phyloP scores from a whole-genome alignment of 2,888 invertebrate genomes.

The Drosophila niveifrons region DNA sequence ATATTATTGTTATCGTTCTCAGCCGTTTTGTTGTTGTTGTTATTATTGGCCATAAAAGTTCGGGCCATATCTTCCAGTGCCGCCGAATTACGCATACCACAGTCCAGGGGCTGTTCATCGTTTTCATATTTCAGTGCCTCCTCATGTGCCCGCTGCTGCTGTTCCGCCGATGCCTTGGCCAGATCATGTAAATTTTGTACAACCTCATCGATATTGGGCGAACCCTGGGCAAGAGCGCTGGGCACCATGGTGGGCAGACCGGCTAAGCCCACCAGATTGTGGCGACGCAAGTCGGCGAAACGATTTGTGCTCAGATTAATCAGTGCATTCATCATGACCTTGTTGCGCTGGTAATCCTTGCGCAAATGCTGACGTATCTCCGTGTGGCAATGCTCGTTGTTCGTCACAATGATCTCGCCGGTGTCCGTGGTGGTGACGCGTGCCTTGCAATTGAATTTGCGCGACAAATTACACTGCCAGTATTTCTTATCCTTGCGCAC shows the following conservation, averaged over 20 bases:
- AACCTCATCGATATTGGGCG: constrained; percentile 71
- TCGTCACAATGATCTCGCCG: constrained; percentile 84
- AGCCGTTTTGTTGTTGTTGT: constrained; percentile 24
- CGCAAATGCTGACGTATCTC: constrained; percentile 85
- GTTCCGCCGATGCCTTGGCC: constrained; percentile 70
- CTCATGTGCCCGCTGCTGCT: constrained; percentile 45
- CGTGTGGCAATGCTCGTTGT: constrained; percentile 86
- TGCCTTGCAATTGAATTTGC: constrained; percentile 86
- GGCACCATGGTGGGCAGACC: constrained; percentile 63
- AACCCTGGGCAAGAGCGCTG: constrained; percentile 47
- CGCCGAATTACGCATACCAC: constrained; percentile 68
- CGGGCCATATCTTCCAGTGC: constrained; percentile 67
- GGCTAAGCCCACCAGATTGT: constrained; percentile 58
- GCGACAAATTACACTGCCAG: constrained; percentile 86
- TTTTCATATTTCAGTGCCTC: constrained; percentile 58
- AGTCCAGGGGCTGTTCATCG: constrained; percentile 75
- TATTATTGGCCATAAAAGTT: constrained; percentile 52
- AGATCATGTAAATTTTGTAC: constrained; percentile 73
- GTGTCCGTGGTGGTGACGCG: constrained; percentile 85
- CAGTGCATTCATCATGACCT: constrained; percentile 84
- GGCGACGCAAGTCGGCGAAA: constrained; percentile 78
- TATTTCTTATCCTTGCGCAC: constrained; percentile 86
- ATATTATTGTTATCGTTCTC: constrained; percentile 55
- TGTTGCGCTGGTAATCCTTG: constrained; percentile 85
- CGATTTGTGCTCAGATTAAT: constrained; percentile 83